Conservation (phyloP, 2,888 invertebrate genomes). For the Hirtodrosophila cameraria region DNA sequence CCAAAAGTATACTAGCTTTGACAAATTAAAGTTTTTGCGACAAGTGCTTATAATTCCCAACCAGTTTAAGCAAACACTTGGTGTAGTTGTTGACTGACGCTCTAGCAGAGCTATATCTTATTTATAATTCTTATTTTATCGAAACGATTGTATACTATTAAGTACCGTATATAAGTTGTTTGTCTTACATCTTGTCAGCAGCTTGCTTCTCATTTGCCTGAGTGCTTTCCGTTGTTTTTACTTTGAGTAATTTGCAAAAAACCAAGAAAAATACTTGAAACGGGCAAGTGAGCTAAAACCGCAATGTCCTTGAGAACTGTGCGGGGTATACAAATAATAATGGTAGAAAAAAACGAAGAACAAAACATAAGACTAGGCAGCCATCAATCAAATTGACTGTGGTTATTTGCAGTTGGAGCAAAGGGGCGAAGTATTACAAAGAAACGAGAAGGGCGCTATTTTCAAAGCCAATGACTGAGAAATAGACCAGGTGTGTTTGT, state of each 20-base stretch:
- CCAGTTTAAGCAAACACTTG: no score
- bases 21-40: no score
- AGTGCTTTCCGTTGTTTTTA: conserved; percentile 70
- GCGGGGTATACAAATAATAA: conserved; percentile 27
- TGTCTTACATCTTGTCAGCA: conserved; percentile 22
- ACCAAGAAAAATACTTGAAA: conserved; percentile 9
- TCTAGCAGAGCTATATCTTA: no score
- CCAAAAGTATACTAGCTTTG: no score
- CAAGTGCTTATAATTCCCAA: no score
- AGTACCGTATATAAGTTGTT: conserved; percentile 2
- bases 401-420: not conserved
- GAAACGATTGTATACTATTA: not conserved
- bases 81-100: no score
- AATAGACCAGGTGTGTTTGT: conserved; percentile 55
- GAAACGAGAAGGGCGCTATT: conserved; percentile 4
- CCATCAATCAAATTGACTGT: conserved; percentile 66
- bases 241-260: conserved; percentile 44
- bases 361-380: conserved; percentile 24
- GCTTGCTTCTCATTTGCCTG: conserved; percentile 68
- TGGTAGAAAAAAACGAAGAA: conserved; percentile 40
- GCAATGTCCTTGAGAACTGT: conserved; percentile 55
- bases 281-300: conserved; percentile 12
- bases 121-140: not conserved
- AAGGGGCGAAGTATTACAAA: no score
- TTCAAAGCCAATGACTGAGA: conserved; percentile 62